phyloP scores from a whole-genome alignment of 2,888 invertebrate species.

The Chaetogeoica ovagalla region DNA sequence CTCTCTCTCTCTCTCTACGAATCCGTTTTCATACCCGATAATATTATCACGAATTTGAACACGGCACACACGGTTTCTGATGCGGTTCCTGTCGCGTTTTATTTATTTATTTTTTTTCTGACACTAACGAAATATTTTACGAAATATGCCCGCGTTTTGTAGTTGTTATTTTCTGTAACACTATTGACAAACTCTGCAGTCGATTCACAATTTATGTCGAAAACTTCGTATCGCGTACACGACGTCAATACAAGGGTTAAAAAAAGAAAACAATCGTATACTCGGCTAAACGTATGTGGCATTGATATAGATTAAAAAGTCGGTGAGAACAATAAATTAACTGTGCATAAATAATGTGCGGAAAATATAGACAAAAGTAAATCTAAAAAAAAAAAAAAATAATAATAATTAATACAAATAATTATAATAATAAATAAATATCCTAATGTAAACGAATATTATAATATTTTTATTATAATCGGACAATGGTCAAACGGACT shows the following conservation, averaged over 20 bases:
- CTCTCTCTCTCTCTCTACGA: too few species aligned
- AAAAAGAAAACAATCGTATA: neutral
- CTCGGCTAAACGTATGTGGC: neutral
- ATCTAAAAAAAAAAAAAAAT: conserved; percentile 29
- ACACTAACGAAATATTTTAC: too few species aligned
- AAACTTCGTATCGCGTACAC: neutral
- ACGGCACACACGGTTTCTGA: too few species aligned
- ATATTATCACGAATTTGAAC: too few species aligned
- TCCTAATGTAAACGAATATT: neutral
- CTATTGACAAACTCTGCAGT: too few species aligned
- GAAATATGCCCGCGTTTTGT: too few species aligned
- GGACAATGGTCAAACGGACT: conserved; percentile 35
- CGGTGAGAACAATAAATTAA: conserved; percentile 32
- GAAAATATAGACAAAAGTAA: conserved; percentile 24
- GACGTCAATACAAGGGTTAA: conserved; percentile 30
- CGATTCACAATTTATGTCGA: too few species aligned
- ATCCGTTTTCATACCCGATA: too few species aligned
- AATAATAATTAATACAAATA: conserved; percentile 4
- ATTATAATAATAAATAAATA: neutral
- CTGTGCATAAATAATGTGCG: conserved; percentile 45
- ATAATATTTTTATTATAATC: conserved; percentile 21
- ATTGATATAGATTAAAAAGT: neutral
- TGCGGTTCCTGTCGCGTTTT: too few species aligned
- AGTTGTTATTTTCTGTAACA: too few species aligned
- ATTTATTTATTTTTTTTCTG: too few species aligned